A percentile compares a stretch with the other conserved stretches of the same genome.
These are phyloP conservation scores for Esox niger DNA, from an alignment of 2,113 vertebrate genomes.

Conservation along the genomic window DNA sequence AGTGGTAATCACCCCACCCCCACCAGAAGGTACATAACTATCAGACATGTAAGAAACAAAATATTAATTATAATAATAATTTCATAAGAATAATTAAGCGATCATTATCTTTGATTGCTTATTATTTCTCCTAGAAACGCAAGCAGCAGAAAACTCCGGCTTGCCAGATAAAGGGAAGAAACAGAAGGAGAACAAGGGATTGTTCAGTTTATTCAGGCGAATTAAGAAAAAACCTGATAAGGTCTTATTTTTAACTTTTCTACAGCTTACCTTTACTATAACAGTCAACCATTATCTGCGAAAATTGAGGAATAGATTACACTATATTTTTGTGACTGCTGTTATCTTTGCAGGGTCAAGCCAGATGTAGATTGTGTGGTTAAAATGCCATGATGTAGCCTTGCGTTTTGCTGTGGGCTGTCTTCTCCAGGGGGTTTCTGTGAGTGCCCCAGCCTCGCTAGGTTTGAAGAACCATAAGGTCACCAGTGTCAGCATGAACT, in stretches of 20 bases:
- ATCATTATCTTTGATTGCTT: neutral
- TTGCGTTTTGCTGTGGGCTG: neutral
- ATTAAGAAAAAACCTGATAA: conserved; percentile 82
- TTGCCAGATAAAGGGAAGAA: conserved; percentile 69
- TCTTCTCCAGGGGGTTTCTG: conserved; percentile 66
- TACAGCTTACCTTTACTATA: neutral
- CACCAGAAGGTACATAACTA: conserved; percentile 36
- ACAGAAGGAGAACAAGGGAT: conserved; percentile 76
- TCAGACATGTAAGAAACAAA: no score
- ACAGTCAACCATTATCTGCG: neutral
- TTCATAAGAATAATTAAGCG: neutral
- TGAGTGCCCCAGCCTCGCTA: conserved; percentile 78
- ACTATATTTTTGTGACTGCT: neutral
- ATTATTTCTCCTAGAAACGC: neutral
- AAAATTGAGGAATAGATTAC: neutral
- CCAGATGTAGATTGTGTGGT: neutral
- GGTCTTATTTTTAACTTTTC: conserved; percentile 58
- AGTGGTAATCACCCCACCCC: conserved; percentile 30
- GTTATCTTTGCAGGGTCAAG: neutral
- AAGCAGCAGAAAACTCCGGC: conserved; percentile 23
- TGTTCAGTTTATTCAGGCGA: conserved; percentile 87
- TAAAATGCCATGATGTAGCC: neutral
- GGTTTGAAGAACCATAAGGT: conserved; percentile 69
- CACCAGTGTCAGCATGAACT: conserved; percentile 35
- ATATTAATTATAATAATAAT: no score